Evolutionary conservation across 2,888 invertebrate species (phyloP).

Genomic region (Pilophorus perplexus): DNA sequence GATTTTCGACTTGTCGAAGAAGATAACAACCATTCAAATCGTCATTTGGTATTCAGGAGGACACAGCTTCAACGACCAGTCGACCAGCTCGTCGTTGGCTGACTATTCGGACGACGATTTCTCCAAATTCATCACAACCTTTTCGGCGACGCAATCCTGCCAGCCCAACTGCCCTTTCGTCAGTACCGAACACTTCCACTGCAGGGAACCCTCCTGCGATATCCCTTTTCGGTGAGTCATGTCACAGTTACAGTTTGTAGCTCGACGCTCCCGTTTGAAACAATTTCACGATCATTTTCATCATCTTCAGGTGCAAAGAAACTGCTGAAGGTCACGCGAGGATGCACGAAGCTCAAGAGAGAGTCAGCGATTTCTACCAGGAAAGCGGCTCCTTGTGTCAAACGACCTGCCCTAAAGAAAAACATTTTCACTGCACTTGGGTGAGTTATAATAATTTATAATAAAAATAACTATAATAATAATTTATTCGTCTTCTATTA

Average conservation of each 20-base stretch:
- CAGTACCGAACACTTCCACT: constrained; percentile 75
- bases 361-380: constrained; percentile 75
- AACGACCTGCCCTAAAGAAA: constrained; percentile 65
- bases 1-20: no score
- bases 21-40: no score
- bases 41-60: background rate
- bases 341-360: constrained; percentile 84
- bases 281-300: background rate
- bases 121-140: constrained; percentile 46
- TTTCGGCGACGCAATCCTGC: constrained; percentile 41
- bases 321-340: constrained; percentile 77
- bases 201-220: constrained; percentile 73
- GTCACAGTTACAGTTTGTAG: background rate
- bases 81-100: constrained; percentile 41
- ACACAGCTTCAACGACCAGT: constrained; percentile 45
- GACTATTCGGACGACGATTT: constrained; percentile 48
- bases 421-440: constrained; percentile 89
- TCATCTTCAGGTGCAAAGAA: constrained; percentile 47
- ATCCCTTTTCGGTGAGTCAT: constrained; percentile 64
- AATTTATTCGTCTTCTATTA: background rate
- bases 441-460: constrained; percentile 55
- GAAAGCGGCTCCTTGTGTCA: constrained; percentile 59
- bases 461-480: constrained; percentile 15
- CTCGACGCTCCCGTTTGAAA: background rate
- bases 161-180: constrained; percentile 47